Evolutionary conservation across 2,888 invertebrate species (phyloP).

Genomic region (Trissolcus brochymenae): DNA sequence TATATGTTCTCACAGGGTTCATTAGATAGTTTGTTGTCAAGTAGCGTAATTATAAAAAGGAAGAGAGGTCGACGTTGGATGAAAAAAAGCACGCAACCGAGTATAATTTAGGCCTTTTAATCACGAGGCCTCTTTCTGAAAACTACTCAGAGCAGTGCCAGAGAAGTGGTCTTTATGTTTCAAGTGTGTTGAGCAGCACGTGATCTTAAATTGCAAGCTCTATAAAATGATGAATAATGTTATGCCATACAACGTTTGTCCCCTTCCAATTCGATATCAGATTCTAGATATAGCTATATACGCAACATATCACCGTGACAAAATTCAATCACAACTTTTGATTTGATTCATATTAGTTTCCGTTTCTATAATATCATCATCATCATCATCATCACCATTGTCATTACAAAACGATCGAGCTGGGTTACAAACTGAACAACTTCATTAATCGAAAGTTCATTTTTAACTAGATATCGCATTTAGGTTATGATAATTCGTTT

Average conservation of each 20-base stretch:
- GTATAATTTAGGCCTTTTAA: slow-evolving; percentile 58
- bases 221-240: slow-evolving; percentile 53
- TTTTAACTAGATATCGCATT: too few species aligned
- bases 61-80: slow-evolving; percentile 45
- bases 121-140: slow-evolving; percentile 53
- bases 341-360: too few species aligned
- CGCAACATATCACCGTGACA: too few species aligned
- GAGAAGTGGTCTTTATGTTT: slow-evolving; percentile 55
- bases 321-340: slow-evolving; percentile 12
- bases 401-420: too few species aligned
- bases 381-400: too few species aligned
- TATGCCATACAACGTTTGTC: slow-evolving; percentile 44
- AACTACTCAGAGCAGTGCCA: slow-evolving; percentile 38
- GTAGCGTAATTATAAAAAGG: slow-evolving; percentile 48
- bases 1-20: slow-evolving; percentile 33
- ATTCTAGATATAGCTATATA: slow-evolving; percentile 11
- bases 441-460: too few species aligned
- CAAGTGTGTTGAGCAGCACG: slow-evolving; percentile 57
- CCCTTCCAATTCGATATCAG: background rate
- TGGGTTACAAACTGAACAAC: too few species aligned
- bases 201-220: slow-evolving; percentile 53
- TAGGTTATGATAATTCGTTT: too few species aligned
- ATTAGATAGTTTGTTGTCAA: slow-evolving; percentile 54
- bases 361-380: too few species aligned
- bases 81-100: slow-evolving; percentile 44